phyloP scores from a whole-genome alignment of 2,888 invertebrate species.

The Panorpa germanica region DNA sequence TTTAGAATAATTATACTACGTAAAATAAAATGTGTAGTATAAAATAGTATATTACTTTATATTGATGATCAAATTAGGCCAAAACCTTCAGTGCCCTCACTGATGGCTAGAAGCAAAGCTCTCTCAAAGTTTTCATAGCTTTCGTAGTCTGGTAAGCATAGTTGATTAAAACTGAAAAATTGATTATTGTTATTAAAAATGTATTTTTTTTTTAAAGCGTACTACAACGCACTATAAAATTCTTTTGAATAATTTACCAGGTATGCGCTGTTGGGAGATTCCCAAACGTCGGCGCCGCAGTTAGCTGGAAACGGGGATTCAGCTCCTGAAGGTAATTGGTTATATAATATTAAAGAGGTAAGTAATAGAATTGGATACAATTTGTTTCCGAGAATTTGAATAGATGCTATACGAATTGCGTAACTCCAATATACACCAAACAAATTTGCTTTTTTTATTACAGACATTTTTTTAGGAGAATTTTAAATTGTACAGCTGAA shows the following conservation, averaged over 20 bases:
- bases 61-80: slow-evolving; percentile 40
- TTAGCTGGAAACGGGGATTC: slow-evolving; percentile 81
- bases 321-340: slow-evolving; percentile 61
- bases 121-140: slow-evolving; percentile 85
- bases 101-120: slow-evolving; percentile 76
- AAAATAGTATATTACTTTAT: no score
- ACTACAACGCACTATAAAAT: slow-evolving; percentile 7
- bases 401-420: neutral
- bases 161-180: slow-evolving; percentile 72
- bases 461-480: no score
- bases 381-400: no score
- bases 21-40: slow-evolving; percentile 5
- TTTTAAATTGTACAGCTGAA: no score
- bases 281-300: slow-evolving; percentile 75
- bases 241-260: slow-evolving; percentile 34
- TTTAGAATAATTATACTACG: neutral
- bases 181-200: slow-evolving; percentile 11
- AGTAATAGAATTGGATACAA: no score
- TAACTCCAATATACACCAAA: neutral
- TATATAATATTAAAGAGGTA: no score
- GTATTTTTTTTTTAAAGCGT: slow-evolving; percentile 9
- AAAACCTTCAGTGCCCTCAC: slow-evolving; percentile 91
- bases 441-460: neutral
- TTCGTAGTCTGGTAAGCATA: slow-evolving; percentile 89
- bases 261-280: slow-evolving; percentile 89